Base-by-base conservation (phyloP, 2,888 invertebrate genomes). In the Ommatoiulus sabulosus region DNA sequence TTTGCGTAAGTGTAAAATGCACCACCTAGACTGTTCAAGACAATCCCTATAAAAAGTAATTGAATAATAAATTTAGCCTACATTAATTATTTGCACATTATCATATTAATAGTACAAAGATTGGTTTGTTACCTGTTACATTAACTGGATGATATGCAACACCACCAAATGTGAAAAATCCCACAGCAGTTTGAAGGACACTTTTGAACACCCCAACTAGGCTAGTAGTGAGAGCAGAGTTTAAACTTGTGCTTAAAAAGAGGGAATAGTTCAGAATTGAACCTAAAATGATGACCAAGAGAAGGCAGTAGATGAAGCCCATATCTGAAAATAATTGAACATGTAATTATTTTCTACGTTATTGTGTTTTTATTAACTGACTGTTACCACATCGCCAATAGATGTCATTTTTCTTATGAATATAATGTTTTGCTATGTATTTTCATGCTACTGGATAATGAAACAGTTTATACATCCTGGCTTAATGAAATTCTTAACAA, bases 141-240 rank as follows among this genome's bases (percentile, higher is more conserved):
- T 90, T 91, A 15, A 91, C 86, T 17, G 90, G 90, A 89, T 91
- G 90, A 72, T 90, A 90, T 89, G 91, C 91, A 5, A 93, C 92
- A 0, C 93, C 93, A 8, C 93, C 93, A 91, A 93, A 93, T 0
- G 92, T 92, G 89, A 93, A 92, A 89, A 93, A 91, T 0, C 93
- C 93, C 15, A 93, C 90, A 7, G 92, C 87, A 15, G 93, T 93
- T 90, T 93, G 93, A 8, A 92, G 90, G 43, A 93, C 91, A 63
- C 92, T 92, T 90, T 93, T 93, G 12, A 93, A 90, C 3, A 92
- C 92, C 4, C 93, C 93, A 0, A 93, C 92, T 4, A 93, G 91
- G 90, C 92, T 92, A 0, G 93, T 93, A 3, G 93, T 93, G 44
- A 93, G 90, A 1, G 93, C 93, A 10, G 93, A 93, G 84, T 93